Evolutionary conservation across 2,888 invertebrate genomes (phyloP), one percentile per base, ranked within the genome.

Genomic region (Neuroscelio doddi): DNA sequence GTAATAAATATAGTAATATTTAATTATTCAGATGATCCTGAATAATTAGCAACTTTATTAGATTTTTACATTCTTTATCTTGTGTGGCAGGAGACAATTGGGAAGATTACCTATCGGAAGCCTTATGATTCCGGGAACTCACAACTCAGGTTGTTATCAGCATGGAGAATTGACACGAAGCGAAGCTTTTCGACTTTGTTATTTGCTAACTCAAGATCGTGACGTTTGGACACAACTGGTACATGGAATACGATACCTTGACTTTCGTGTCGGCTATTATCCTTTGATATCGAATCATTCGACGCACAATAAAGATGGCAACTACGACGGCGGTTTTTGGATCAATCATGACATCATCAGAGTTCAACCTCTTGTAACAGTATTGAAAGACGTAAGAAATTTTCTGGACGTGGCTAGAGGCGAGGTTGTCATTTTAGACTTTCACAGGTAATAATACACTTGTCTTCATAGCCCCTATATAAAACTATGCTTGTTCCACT

Each of bases 141-240:
- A 90, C 74, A 89, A 90, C 74, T 88, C 89, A 8, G 90, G 89
- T 1, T 87, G 88, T 39, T 89, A 87, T 76, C 80, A 85, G 85
- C 83, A 86, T 85, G 86, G 87, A 85, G 72, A 86, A 85, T 79
- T 79, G 85, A 81, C 86, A 78, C 81, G 85, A 69, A 57, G 79
- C 76, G 69, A 81, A 77, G 42, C 83, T 84, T 78, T 80, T 45
- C 77, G 80, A 36, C 70, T 78, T 9, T 71, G 80, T 15, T 88
- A 87, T 68, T 78, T 88, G 24, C 77, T 87, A 47, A 89, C 90
- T 34, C 95, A 95, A 82, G 93, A 94, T 80, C 89, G 92, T 59
- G 90, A 90, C 75, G 87, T 95, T 45, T 94, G 93, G 92, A 89
- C 90, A 0, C 95, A 95, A 78, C 87, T 95, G n/a, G 91, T 93